Base-by-base conservation (phyloP, 1,140 invertebrate genomes). In the Belonocnema kinseyi region DNA sequence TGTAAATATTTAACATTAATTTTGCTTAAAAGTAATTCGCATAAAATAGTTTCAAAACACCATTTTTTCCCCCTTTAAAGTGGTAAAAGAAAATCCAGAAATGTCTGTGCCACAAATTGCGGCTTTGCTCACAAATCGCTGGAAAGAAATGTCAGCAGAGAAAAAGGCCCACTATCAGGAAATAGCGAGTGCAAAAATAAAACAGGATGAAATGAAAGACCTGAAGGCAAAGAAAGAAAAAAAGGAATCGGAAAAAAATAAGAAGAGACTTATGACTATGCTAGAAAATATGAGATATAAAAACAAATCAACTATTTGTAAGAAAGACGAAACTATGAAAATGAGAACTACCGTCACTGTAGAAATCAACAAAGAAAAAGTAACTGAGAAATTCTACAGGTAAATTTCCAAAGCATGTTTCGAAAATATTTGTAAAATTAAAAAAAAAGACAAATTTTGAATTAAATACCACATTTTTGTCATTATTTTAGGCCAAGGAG, bases 91-190 rank as follows among this genome's bases (percentile, higher is more conserved):
- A 80, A 84, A 89, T 77, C 88, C 90, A 61, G 81, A 83, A 8
- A 82, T 90, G 50, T 85, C 88, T 75, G 85, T 89, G 78, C 85
- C 89, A 3, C 85, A 89, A 79, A 82, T 90, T 54, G 90, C 91
- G 14, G 74, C 76, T 56, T 71, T 81, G 33, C 80, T 92, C 53
- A 86, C 87, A 50, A 75, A 85, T 61, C 77, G 82, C 6, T 92
- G 92, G 92, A 88, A 88, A 73, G 54, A 86, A 26, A 78, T 92
- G 46, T 80, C 86, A 4, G 76, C 86, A 4, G 87, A 90, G 19
- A 87, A 92, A 75, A 90, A 88, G 73, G 86, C 87, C 46, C 85
- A 85, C 77, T 92, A 91, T 78, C 83, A 89, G 73, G 86, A 89
- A 71, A 52, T 88, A 14, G 88, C 86, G 13, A 73, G 77, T 7